Evolutionary conservation across 2,797 vertebrate species (phyloP).

Genomic region (Myotis planiceps): DNA sequence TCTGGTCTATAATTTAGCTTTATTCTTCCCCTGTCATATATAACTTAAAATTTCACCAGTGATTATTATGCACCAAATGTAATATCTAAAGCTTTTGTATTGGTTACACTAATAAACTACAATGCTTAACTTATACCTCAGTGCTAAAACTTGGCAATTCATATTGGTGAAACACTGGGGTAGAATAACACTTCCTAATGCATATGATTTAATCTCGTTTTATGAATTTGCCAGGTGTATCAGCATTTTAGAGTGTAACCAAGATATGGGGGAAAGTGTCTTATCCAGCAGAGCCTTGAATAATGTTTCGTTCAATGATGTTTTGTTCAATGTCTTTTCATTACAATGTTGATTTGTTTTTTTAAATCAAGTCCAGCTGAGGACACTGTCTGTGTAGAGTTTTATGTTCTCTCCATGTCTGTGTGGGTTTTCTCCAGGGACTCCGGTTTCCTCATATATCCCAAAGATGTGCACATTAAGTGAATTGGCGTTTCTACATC

Average conservation of each 20-base stretch:
- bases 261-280: constrained; percentile 53
- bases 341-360: not conserved
- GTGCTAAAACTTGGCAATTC: constrained; percentile 43
- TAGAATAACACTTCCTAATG: constrained; percentile 58
- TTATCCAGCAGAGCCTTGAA: not conserved
- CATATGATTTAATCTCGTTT: constrained; percentile 71
- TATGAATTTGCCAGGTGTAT: constrained; percentile 63
- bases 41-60: not conserved
- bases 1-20: not conserved
- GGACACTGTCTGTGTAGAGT: not conserved
- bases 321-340: not conserved
- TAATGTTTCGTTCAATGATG: not conserved
- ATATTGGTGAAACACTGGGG: constrained; percentile 47
- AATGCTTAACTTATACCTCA: not conserved
- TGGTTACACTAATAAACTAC: not conserved
- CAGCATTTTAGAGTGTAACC: constrained; percentile 64
- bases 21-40: not conserved
- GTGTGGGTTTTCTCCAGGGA: not conserved
- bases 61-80: not conserved
- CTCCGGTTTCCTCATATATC: not conserved
- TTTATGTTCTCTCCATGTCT: not conserved
- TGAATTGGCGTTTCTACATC: not conserved
- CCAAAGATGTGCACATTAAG: not conserved
- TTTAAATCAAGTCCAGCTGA: not conserved
- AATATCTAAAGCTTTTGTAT: not conserved